phyloP scores from a whole-genome alignment of 2,888 invertebrate genomes.

The Sympetrum striolatum region DNA sequence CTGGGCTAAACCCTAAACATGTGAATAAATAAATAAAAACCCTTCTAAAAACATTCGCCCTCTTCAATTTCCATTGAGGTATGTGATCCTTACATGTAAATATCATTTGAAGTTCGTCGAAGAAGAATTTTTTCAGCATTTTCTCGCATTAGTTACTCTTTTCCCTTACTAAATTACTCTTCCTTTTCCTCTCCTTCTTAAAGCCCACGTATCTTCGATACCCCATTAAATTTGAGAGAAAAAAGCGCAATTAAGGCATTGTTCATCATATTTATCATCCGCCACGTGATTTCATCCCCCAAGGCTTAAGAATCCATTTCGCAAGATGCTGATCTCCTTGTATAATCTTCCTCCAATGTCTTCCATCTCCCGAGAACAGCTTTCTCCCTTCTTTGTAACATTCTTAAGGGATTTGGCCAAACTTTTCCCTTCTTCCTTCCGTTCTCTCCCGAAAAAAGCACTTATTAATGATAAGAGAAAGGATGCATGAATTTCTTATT shows the following conservation, averaged over 20 bases:
- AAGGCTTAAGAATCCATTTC: slow-evolving; percentile 41
- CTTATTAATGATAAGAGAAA: background rate
- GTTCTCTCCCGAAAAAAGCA: background rate
- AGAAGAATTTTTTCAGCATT: no score
- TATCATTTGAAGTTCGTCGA: no score
- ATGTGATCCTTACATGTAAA: no score
- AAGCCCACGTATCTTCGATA: background rate
- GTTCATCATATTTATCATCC: slow-evolving; percentile 16
- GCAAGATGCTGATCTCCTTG: slow-evolving; percentile 10
- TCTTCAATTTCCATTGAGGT: no score
- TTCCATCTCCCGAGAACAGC: background rate
- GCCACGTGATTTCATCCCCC: background rate
- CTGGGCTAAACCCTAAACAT: no score
- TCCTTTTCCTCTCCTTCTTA: background rate
- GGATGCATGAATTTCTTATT: no score
- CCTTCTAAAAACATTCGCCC: no score
- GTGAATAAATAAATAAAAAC: no score
- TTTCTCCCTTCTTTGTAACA: background rate
- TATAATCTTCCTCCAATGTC: slow-evolving; percentile 29
- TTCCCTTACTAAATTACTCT: background rate
- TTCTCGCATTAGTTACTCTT: background rate
- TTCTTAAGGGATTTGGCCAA: background rate
- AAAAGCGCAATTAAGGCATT: slow-evolving; percentile 5
- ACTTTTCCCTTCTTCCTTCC: background rate
- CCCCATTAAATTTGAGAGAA: background rate